Conservation (phyloP, 1,140 invertebrate genomes). For the Philaenus spumarius region DNA sequence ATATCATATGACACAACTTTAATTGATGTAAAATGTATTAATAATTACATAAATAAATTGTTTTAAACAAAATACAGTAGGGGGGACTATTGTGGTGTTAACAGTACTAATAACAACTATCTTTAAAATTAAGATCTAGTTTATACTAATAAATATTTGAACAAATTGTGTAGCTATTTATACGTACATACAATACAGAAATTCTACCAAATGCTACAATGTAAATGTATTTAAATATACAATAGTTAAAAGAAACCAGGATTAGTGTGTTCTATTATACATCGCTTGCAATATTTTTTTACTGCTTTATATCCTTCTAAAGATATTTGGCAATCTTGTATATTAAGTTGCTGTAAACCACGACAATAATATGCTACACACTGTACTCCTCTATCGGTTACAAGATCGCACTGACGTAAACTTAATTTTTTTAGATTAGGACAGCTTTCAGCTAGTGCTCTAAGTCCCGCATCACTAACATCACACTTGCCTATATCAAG, state of each 20-base stretch:
- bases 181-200: no score
- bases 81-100: no score
- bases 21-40: no score
- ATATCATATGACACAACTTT: no score
- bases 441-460: slow-evolving; percentile 78
- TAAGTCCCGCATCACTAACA: slow-evolving; percentile 78
- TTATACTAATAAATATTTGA: no score
- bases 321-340: slow-evolving; percentile 84
- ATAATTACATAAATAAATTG: no score
- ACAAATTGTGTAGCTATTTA: no score
- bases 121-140: no score
- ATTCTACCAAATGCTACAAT: no score
- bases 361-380: slow-evolving; percentile 80
- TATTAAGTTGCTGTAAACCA: slow-evolving; percentile 81
- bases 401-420: slow-evolving; percentile 79
- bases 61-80: no score
- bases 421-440: slow-evolving; percentile 86
- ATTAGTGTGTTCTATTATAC: slow-evolving; percentile 91
- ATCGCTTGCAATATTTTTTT: slow-evolving; percentile 83
- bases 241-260: slow-evolving; percentile 71
- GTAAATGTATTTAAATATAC: no score
- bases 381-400: slow-evolving; percentile 81
- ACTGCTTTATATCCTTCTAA: slow-evolving; percentile 82
- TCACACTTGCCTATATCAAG: slow-evolving; percentile 90
- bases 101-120: no score